Evolutionary conservation across 2,113 vertebrate species (phyloP).

Genomic region (Scophthalmus maximus): DNA sequence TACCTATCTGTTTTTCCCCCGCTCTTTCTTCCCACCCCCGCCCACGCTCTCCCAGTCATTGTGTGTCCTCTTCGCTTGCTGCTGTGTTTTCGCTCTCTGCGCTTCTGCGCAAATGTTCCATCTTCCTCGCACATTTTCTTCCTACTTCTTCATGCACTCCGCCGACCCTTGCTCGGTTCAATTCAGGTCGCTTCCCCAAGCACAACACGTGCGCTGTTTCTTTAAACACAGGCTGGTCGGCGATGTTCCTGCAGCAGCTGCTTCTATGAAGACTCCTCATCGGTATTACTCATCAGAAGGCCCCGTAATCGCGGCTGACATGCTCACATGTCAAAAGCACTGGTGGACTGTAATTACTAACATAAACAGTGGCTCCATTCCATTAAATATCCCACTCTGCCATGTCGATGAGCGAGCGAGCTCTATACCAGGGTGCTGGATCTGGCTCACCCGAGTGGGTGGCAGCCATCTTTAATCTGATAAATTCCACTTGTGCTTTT

Average conservation of each 20-base stretch:
- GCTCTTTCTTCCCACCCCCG: not conserved
- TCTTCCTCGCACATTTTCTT: slow-evolving; percentile 16
- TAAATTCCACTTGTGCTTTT: not conserved
- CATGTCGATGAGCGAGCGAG: not conserved
- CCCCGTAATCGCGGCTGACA: not conserved
- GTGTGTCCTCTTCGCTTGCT: not conserved
- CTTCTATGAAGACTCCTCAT: not conserved
- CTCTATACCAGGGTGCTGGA: not conserved
- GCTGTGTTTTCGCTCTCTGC: not conserved
- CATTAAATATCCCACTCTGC: not conserved
- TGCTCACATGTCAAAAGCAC: not conserved
- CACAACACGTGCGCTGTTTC: not conserved
- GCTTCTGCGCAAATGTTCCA: not conserved
- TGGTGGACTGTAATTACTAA: not conserved
- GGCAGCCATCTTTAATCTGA: not conserved
- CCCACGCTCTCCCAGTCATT: not conserved
- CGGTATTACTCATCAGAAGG: not conserved
- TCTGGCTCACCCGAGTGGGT: not conserved
- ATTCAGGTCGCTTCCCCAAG: slow-evolving; percentile 15
- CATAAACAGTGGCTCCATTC: not conserved
- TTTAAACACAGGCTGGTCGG: not conserved
- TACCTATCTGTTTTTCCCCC: not conserved
- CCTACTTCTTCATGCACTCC: slow-evolving; percentile 4
- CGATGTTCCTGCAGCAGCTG: not conserved
- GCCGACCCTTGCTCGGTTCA: slow-evolving; percentile 3